phyloP scores from a whole-genome alignment of 2,888 invertebrate species.

The Zeuzera pyrina region DNA sequence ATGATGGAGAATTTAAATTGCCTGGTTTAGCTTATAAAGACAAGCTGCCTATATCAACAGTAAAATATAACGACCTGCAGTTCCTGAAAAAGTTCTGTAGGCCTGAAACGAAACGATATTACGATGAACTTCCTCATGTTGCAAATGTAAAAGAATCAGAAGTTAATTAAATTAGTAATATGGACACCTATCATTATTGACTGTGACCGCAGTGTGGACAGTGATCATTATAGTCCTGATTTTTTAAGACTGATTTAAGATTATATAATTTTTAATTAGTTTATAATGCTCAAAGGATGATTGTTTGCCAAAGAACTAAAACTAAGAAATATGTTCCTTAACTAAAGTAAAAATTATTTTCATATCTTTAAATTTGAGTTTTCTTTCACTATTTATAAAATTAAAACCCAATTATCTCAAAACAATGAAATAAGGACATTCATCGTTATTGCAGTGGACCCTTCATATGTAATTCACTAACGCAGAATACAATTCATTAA shows the following conservation, averaged over 20 bases:
- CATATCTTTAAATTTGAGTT: background rate
- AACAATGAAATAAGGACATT: slow-evolving; percentile 1
- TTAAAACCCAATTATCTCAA: slow-evolving; percentile 5
- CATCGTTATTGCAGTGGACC: too few species aligned
- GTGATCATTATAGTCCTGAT: slow-evolving; percentile 4
- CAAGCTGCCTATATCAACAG: slow-evolving; percentile 10
- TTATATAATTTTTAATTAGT: background rate
- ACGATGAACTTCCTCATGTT: slow-evolving; percentile 5
- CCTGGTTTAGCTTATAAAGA: slow-evolving; percentile 10
- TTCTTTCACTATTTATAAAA: slow-evolving; percentile 4
- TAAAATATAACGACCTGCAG: slow-evolving; percentile 11
- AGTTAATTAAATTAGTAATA: slow-evolving; percentile 3
- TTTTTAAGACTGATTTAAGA: slow-evolving; percentile 4
- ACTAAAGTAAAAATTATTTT: background rate
- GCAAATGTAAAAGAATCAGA: slow-evolving; percentile 3
- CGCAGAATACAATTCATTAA: too few species aligned
- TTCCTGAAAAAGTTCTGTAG: slow-evolving; percentile 10
- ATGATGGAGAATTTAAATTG: slow-evolving; percentile 8
- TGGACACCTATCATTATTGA: slow-evolving; percentile 5
- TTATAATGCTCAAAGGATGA: background rate
- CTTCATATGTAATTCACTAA: too few species aligned
- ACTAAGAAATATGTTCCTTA: background rate
- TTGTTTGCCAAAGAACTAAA: background rate
- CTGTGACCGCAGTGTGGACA: slow-evolving; percentile 4
- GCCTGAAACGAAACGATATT: slow-evolving; percentile 5